Evolutionary conservation across 1,140 invertebrate species (phyloP), one percentile per base, ranked within the genome.

Genomic region (Bombus affinis): DNA sequence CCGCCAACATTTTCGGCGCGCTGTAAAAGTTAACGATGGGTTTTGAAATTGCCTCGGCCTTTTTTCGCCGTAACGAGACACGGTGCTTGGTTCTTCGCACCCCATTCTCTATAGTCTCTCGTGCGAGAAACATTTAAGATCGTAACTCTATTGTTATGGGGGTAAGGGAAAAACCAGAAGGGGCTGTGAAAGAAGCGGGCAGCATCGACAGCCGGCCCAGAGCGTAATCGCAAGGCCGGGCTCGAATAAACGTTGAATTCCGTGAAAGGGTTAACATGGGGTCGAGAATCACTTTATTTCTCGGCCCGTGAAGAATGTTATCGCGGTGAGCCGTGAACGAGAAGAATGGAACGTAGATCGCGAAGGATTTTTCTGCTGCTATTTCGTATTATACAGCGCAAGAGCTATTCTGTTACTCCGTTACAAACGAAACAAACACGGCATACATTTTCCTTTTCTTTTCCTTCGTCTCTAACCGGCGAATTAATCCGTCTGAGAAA

Each of bases 11-110:
- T 86, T 90, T 87, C 83, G 70, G 81, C 15, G 39, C 65, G 78
- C 76, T 80, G 86, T 93, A 92, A 92, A 92, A 76, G 88, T 91
- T 93, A 93, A 93, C 91, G 92, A 90, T 83, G 83, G 85, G 88
- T 91, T 93, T 92, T 88, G 74, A 88, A 88, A 93, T 93, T 91
- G 91, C 90, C 85, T 81, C 88, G 88, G 89, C 89, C 89, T 91
- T 92, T 92, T 87, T 89, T 86, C 85, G 82, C 88, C 74, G 42
- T 91, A 91, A 92, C 91, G 89, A 92, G 90, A 89, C 83, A 83
- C 86, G 88, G 86, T 81, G 84, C 89, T 90, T 90, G 86, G 78
- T 82, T 89, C 89, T 90, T 90, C 80, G 88, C 89, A 90, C 89
- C 88, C 83, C 89, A 90, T 90, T 90, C 88, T 88, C 88, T 81